Evolutionary conservation across 2,888 invertebrate species (phyloP).

Genomic region (Heliconius ismenius): DNA sequence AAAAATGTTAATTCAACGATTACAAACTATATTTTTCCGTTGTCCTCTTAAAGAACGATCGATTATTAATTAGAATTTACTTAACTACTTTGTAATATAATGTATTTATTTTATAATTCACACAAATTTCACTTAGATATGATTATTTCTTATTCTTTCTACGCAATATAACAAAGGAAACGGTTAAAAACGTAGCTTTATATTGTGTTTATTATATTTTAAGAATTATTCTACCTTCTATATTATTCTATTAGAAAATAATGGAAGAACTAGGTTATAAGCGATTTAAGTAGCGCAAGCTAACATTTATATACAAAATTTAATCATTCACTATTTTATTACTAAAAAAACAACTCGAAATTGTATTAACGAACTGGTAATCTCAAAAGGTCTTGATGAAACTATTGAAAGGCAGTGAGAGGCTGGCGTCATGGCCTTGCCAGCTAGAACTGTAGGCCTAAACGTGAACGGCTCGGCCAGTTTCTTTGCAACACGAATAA

Average conservation of each 20-base stretch:
- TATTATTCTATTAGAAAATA: background rate
- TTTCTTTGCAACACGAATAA: background rate
- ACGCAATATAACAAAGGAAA: background rate
- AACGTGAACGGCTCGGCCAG: constrained; percentile 39
- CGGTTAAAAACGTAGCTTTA: background rate
- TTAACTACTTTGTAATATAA: background rate
- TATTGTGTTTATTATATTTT: background rate
- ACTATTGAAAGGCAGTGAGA: constrained; percentile 41
- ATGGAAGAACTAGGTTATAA: background rate
- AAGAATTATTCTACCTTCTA: background rate
- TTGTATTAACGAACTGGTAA: background rate
- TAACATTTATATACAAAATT: background rate
- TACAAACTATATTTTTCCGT: background rate
- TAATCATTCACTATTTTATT: constrained; percentile 3
- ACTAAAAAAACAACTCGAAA: background rate
- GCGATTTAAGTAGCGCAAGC: background rate
- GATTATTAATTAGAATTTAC: background rate
- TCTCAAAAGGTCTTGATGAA: constrained; percentile 19
- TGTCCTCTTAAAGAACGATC: too few species aligned
- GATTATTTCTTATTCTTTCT: background rate
- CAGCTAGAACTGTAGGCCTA: constrained; percentile 41
- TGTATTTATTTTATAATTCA: background rate
- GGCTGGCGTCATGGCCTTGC: constrained; percentile 43
- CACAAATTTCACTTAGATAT: background rate
- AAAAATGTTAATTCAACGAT: background rate